Conservation (phyloP, 2,888 invertebrate species). For the Cosmia trapezina region DNA sequence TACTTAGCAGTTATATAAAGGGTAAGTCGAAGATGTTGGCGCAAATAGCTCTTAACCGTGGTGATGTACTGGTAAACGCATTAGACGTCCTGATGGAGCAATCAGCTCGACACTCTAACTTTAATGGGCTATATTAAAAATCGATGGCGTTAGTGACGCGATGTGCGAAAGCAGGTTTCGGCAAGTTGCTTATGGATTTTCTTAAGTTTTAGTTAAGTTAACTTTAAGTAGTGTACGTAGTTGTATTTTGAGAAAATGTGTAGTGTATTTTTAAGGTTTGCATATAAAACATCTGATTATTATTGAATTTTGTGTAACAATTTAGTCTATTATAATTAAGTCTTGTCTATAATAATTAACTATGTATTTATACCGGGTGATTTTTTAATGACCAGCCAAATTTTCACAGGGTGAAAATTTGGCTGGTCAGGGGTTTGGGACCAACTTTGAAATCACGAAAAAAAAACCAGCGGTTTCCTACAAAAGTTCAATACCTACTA, state of each 20-base stretch:
- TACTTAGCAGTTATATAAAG: slow-evolving; percentile 67
- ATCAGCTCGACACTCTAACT: slow-evolving; percentile 80
- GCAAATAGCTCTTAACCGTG: slow-evolving; percentile 81
- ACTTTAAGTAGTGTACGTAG: too few relatives aligned
- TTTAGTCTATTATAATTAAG: not conserved
- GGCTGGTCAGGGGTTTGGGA: too few relatives aligned
- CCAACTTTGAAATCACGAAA: too few relatives aligned
- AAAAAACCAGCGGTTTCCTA: too few relatives aligned
- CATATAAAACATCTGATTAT: not conserved
- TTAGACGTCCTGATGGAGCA: slow-evolving; percentile 80
- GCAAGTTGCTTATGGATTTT: slow-evolving; percentile 33
- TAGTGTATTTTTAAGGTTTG: not conserved
- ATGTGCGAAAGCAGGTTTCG: slow-evolving; percentile 45
- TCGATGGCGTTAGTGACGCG: slow-evolving; percentile 72
- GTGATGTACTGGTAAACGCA: slow-evolving; percentile 79
- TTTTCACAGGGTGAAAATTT: too few relatives aligned
- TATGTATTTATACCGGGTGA: too few relatives aligned
- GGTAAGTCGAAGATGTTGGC: slow-evolving; percentile 72
- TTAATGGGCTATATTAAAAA: slow-evolving; percentile 82
- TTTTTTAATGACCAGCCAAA: too few relatives aligned
- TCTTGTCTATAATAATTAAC: too few relatives aligned
- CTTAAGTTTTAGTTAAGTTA: not conserved
- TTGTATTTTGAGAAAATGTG: not conserved
- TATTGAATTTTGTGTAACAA: not conserved
- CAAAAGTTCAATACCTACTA: too few relatives aligned